Evolutionary conservation across 2,888 invertebrate genomes (phyloP).

Genomic region (Macrophya alboannulata): DNA sequence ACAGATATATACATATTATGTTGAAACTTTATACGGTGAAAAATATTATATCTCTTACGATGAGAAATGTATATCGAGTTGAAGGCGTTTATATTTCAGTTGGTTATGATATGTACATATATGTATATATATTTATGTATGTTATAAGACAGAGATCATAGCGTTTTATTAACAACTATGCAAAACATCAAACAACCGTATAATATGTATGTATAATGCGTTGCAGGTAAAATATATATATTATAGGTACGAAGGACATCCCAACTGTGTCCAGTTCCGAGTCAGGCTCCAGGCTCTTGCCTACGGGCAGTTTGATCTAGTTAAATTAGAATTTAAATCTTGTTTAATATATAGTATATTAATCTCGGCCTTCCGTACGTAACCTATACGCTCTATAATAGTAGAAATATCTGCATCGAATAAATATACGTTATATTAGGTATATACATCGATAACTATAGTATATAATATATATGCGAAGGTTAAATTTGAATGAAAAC

Average conservation of each 20-base stretch:
- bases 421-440: no score
- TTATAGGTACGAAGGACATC: constrained; percentile 56
- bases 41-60: background rate
- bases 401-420: no score
- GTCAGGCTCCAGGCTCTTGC: constrained; percentile 18
- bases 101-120: background rate
- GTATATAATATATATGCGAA: background rate
- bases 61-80: background rate
- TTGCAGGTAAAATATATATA: no score
- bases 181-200: constrained; percentile 33
- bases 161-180: no score
- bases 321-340: constrained; percentile 32
- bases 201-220: background rate
- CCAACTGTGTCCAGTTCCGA: constrained; percentile 37
- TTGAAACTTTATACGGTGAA: constrained; percentile 31
- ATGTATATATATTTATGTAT: no score
- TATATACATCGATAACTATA: background rate
- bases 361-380: constrained; percentile 34
- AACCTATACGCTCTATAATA: background rate
- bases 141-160: no score
- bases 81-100: constrained; percentile 19
- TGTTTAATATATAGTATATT: constrained; percentile 31
- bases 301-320: constrained; percentile 33
- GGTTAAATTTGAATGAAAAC: background rate
- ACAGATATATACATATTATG: background rate